These are phyloP conservation scores for Limenitis camilla DNA, from an alignment of 2,888 invertebrate species.

Conservation along the genomic window DNA sequence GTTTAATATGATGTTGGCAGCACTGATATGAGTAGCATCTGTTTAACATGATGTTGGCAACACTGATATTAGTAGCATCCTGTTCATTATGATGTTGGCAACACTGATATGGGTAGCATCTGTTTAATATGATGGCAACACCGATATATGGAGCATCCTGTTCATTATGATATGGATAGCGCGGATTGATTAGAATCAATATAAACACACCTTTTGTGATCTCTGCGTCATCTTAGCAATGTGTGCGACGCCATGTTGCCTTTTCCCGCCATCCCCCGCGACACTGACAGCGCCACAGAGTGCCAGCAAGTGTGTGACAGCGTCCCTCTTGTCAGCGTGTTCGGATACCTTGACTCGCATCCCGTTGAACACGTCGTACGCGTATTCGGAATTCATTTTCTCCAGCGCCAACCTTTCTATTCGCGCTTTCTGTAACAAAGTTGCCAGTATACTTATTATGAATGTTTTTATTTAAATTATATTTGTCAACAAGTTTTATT, in stretches of 20 bases:
- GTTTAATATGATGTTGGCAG: too few relatives aligned
- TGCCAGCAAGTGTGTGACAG: conserved; percentile 38
- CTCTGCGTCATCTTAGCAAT: conserved; percentile 22
- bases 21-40: too few relatives aligned
- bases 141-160: too few relatives aligned
- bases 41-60: too few relatives aligned
- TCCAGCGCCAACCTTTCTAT: conserved; percentile 50
- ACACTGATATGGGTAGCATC: too few relatives aligned
- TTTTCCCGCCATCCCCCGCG: conserved; percentile 24
- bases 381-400: conserved; percentile 44
- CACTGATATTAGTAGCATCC: too few relatives aligned
- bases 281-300: conserved; percentile 53
- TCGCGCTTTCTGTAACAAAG: conserved; percentile 52
- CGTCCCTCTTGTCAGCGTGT: conserved; percentile 40
- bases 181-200: too few relatives aligned
- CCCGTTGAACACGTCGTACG: conserved; percentile 54
- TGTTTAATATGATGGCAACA: too few relatives aligned
- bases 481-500: too few relatives aligned
- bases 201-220: too few relatives aligned
- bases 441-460: neutral
- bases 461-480: neutral
- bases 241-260: conserved; percentile 18
- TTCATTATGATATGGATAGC: too few relatives aligned
- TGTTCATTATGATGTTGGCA: too few relatives aligned
- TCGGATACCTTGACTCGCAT: conserved; percentile 40